A percentile compares a stretch with the other conserved stretches of the same genome.
Evolutionary conservation across 2,113 vertebrate species (phyloP).

Genomic region (Pomatostomus ruficeps): DNA sequence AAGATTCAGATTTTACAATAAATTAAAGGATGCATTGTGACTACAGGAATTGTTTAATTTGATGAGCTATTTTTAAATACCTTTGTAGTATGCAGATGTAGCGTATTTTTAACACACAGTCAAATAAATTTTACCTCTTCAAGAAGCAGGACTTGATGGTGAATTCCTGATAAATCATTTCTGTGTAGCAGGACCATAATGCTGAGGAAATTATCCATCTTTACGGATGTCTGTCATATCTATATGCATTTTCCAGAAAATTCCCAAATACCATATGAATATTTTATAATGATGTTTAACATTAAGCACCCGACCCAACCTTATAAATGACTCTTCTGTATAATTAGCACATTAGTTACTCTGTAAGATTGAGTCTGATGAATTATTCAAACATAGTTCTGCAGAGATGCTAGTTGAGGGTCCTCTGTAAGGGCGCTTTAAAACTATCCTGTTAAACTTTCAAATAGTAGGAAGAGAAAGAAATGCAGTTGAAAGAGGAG

Average conservation of each 20-base stretch:
- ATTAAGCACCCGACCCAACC: slow-evolving; percentile 63
- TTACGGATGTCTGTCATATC: slow-evolving; percentile 34
- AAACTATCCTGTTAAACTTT: slow-evolving; percentile 45
- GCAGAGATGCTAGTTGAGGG: slow-evolving; percentile 29
- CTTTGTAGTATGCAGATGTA: not conserved
- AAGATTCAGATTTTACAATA: not conserved
- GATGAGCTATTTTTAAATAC: not conserved
- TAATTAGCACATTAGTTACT: slow-evolving; percentile 78
- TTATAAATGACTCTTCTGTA: slow-evolving; percentile 71
- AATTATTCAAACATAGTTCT: slow-evolving; percentile 74
- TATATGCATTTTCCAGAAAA: slow-evolving; percentile 26
- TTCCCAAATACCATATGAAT: slow-evolving; percentile 67
- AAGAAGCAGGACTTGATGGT: not conserved
- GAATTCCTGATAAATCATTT: not conserved
- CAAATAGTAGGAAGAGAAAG: not conserved
- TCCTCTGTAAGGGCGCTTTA: slow-evolving; percentile 27
- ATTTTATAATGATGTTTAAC: slow-evolving; percentile 72
- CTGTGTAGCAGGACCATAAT: not conserved
- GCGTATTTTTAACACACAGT: not conserved
- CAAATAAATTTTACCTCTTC: not conserved
- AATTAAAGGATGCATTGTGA: not conserved
- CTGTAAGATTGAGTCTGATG: slow-evolving; percentile 69
- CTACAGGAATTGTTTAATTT: not conserved
- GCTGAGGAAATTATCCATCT: slow-evolving; percentile 29
- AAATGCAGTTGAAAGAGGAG: not conserved